These are phyloP conservation scores for Ageneiosus marmoratus DNA, from an alignment of 2,113 vertebrate genomes.

Conservation along the genomic window DNA sequence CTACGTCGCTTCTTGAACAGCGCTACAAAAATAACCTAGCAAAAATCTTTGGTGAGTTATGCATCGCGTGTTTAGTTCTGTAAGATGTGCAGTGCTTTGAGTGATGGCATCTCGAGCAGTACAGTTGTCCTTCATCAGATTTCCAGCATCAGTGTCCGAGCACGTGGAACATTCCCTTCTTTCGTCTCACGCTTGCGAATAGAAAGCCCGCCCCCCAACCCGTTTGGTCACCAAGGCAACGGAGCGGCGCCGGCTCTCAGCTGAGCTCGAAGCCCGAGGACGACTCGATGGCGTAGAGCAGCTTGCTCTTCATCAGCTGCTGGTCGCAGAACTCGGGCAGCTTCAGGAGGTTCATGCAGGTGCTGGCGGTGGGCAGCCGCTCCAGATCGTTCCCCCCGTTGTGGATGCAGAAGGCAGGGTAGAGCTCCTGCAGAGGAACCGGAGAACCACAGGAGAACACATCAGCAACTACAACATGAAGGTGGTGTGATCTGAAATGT, in stretches of 20 bases:
- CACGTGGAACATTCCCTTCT: neutral
- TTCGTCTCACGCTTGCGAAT: neutral
- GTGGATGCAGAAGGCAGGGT: slow-evolving; percentile 98
- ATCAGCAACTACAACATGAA: neutral
- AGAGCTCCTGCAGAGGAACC: slow-evolving; percentile 82
- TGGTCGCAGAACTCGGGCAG: slow-evolving; percentile 94
- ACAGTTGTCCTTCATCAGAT: neutral
- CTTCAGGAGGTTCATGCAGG: slow-evolving; percentile 99
- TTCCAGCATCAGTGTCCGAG: neutral
- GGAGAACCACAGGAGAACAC: neutral
- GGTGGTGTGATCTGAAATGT: neutral
- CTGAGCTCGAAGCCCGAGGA: slow-evolving; percentile 96
- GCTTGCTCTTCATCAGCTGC: slow-evolving; percentile 90
- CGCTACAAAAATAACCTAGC: slow-evolving; percentile 28
- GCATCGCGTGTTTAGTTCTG: neutral
- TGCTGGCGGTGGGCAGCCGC: slow-evolving; percentile 94
- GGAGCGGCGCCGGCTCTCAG: slow-evolving; percentile 70
- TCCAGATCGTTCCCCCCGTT: slow-evolving; percentile 93
- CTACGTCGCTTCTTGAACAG: too few species aligned
- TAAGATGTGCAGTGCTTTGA: neutral
- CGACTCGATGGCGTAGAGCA: slow-evolving; percentile 96
- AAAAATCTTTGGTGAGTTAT: slow-evolving; percentile 45
- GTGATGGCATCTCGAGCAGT: slow-evolving; percentile 2
- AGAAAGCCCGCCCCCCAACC: neutral
- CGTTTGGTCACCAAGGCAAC: neutral